A percentile compares a stretch with the other conserved stretches of the same genome.
Conservation (phyloP, 2,113 vertebrate genomes). For the Carettochelys insculpta region DNA sequence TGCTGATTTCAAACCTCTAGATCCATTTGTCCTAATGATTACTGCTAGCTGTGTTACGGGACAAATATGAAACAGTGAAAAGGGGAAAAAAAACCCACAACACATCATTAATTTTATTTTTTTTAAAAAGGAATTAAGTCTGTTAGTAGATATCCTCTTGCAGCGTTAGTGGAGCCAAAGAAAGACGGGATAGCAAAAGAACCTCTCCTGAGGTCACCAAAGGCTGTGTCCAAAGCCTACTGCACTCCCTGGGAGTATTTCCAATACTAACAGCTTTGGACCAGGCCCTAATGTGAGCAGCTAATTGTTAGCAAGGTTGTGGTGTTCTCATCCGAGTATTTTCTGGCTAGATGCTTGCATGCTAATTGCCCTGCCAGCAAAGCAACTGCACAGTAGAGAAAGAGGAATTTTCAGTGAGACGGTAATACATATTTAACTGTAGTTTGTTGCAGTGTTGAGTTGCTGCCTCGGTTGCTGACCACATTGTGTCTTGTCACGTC, state of each 20-base stretch:
- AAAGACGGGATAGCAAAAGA: background rate
- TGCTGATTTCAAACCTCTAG: background rate
- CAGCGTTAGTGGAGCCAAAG: background rate
- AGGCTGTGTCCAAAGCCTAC: background rate
- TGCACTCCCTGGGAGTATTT: background rate
- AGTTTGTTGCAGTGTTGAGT: background rate
- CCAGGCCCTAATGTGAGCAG: background rate
- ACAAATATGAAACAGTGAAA: background rate
- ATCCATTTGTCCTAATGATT: constrained; percentile 15
- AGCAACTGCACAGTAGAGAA: background rate
- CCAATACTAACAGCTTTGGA: background rate
- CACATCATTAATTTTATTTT: background rate
- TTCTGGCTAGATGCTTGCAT: background rate
- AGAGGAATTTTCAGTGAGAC: background rate
- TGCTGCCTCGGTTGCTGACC: background rate
- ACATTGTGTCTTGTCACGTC: background rate
- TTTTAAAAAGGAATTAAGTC: background rate
- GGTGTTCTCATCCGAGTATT: background rate
- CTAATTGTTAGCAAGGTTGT: background rate
- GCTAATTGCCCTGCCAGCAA: background rate
- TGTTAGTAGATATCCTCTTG: background rate
- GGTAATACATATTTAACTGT: background rate
- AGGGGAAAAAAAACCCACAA: background rate
- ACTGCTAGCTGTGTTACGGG: background rate
- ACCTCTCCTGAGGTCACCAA: background rate